Evolutionary conservation across 2,797 vertebrate genomes (phyloP).

Genomic region (Stomatorhinus walkeri): DNA sequence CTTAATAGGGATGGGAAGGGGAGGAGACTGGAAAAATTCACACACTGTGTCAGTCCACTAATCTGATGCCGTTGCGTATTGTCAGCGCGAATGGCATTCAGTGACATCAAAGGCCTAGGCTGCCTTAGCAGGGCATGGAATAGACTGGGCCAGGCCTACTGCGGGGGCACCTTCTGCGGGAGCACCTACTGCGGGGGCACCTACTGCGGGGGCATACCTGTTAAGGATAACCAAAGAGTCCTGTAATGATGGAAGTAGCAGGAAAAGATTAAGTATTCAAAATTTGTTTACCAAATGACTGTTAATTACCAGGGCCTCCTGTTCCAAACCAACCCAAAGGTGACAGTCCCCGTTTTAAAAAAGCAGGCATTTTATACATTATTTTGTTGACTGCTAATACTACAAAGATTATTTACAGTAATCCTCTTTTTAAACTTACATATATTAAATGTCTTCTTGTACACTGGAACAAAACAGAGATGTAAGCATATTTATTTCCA

Average conservation of each 20-base stretch:
- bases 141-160: not conserved
- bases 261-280: conserved; percentile 9
- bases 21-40: conserved; percentile 63
- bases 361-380: not conserved
- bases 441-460: not conserved
- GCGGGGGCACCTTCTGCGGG: no score
- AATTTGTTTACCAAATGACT: not conserved
- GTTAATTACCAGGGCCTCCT: not conserved
- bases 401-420: not conserved
- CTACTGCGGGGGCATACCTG: not conserved
- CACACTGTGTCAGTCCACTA: conserved; percentile 50
- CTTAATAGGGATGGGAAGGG: conserved; percentile 60
- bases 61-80: conserved; percentile 49
- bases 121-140: not conserved
- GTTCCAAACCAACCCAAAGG: not conserved
- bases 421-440: not conserved
- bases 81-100: conserved; percentile 7
- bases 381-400: not conserved
- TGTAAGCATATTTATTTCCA: not conserved
- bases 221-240: not conserved
- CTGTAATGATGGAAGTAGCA: not conserved
- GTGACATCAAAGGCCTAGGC: conserved; percentile 22
- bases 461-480: not conserved
- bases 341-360: not conserved
- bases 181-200: no score